Evolutionary conservation across 2,113 vertebrate species (phyloP), one percentile per base, ranked within the genome.

Genomic region (Trinectes maculatus): DNA sequence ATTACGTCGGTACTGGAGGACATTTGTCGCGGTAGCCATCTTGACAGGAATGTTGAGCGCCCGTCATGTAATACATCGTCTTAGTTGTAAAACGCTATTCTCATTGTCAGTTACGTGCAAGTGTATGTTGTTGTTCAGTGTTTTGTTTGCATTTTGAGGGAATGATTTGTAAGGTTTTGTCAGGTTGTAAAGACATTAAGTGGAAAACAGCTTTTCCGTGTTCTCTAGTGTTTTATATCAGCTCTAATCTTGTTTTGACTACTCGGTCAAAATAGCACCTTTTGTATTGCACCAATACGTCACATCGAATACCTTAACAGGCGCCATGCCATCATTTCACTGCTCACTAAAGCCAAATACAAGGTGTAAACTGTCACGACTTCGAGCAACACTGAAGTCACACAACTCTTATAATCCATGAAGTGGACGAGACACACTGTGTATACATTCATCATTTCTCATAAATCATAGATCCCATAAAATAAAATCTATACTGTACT

Each of bases 401-500:
- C n/a, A 8, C 1, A 51, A 52, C 25, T 47, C 22, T 43, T 59
- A 28, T 22, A 1, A 16, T 24, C 15, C 24, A 13, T 25, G 42
- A 36, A 42, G n/a, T 52, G 39, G 52, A 57, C 56, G 34, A 26
- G 13, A 56, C 52, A 8, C 11, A 21, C 26, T 62, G 24, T 19
- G 44, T 51, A 44, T 52, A 51, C 36, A 72, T 25, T 3, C 15
- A 54, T 2, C 28, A 66, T 51, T 54, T 46, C 25, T 52, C 34
- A 66, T 80, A 51, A 80, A 78, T 79, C 71, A 54, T 10, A 48
- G 43, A 31, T 37, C 28, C 55, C 25, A 56, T 75, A 47, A 80
- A 78, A 75, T 59, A 47, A 75, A 71, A 56, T 62, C 21, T 60
- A 52, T 60, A 69, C 47, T 55, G 21, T 60, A 66, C 47, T 55